Percentiles rank a stretch among this genome's conserved stretches.
Conservation (phyloP, 2,113 vertebrate genomes). For the Sciurus niger region DNA sequence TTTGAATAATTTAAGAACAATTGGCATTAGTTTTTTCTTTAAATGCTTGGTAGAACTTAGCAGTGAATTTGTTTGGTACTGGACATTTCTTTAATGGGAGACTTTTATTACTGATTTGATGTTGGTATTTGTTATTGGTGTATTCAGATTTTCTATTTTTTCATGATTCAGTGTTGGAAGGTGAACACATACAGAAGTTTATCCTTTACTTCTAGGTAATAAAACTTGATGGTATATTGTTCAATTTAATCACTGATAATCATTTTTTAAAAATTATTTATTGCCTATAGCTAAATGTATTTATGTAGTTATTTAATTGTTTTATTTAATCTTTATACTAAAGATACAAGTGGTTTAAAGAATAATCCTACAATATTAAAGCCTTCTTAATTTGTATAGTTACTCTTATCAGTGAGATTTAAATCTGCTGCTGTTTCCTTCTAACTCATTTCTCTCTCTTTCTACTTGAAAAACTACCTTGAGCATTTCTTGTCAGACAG, state of each 20-base stretch:
- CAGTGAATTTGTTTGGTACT: not conserved
- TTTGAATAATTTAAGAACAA: not conserved
- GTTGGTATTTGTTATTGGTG: not conserved
- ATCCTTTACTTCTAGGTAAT: not conserved
- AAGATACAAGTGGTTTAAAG: no score
- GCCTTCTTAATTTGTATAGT: no score
- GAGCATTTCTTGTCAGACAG: not conserved
- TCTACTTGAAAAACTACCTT: not conserved
- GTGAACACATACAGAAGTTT: not conserved
- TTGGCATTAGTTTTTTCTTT: not conserved
- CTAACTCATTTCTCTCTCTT: not conserved
- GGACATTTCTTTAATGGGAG: not conserved
- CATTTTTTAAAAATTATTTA: no score
- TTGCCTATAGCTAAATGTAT: not conserved
- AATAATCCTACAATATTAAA: not conserved
- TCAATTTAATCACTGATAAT: not conserved
- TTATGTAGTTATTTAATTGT: not conserved
- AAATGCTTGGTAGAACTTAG: not conserved
- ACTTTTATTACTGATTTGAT: not conserved
- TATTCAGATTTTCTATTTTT: not conserved
- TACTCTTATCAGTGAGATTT: not conserved
- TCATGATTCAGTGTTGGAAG: not conserved
- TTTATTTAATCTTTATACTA: not conserved
- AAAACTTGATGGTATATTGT: not conserved
- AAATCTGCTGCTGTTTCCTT: not conserved